phyloP scores from a whole-genome alignment of 1,140 invertebrate species.

The Geopemphigus sp. region DNA sequence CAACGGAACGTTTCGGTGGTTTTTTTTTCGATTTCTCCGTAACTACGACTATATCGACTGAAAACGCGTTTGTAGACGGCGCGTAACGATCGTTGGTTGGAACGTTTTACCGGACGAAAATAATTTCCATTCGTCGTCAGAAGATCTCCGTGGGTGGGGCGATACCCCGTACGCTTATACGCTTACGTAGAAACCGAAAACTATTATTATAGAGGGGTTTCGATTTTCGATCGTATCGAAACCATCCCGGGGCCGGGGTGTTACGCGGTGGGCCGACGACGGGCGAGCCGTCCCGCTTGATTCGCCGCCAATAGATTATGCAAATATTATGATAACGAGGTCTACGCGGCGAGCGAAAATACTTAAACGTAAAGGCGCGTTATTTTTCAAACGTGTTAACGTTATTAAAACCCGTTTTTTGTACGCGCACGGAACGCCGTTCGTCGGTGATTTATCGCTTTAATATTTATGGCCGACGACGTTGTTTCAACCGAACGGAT shows the following conservation, averaged over 20 bases:
- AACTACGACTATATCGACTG: no score
- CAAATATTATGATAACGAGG: conserved; percentile 5
- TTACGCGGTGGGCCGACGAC: not conserved
- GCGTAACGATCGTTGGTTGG: no score
- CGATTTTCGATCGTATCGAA: conserved; percentile 8
- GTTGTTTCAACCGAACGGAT: not conserved
- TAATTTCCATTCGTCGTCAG: no score
- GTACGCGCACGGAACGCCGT: not conserved
- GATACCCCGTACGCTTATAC: no score
- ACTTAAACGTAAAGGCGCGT: not conserved
- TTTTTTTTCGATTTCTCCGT: no score
- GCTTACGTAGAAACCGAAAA: no score
- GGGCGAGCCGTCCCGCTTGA: not conserved
- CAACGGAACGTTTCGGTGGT: no score
- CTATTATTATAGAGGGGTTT: no score
- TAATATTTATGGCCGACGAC: not conserved
- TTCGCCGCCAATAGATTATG: conserved; percentile 24
- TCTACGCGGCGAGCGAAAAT: not conserved
- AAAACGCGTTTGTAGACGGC: no score
- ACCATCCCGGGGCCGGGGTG: not conserved
- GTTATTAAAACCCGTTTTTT: not conserved
- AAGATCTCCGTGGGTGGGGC: no score
- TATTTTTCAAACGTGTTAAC: conserved; percentile 5
- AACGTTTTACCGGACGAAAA: no score
- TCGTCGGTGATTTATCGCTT: not conserved